Base-by-base conservation (phyloP, 2,888 invertebrate genomes). In the Dicyrtomina minuta region DNA sequence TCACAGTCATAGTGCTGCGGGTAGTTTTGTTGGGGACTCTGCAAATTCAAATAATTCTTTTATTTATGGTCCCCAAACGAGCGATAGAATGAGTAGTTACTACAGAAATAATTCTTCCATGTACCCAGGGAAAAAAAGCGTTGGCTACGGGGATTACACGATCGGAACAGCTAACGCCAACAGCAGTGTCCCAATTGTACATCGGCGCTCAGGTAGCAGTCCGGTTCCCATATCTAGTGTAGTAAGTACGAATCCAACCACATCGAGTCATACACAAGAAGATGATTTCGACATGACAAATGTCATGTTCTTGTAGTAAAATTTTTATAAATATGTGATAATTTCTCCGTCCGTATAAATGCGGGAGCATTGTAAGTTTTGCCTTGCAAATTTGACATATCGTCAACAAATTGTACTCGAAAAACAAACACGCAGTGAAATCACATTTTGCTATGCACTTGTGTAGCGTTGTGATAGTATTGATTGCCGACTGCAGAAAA, bases 151-250 rank as follows among this genome's bases (percentile, higher is more conserved):
- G 20, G 70, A 72, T 13, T 61, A 64, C 27, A 41, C 58, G 13
- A 51, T 49, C 12, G 33, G 22, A n/a, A 10, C 17, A 15, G 51
- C 26, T 44, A 44, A 51, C 1, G 39, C 15, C 24, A 74, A 43
- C 26, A 64, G 33, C 12, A 56, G 59, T 24, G 70, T 67, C 8
- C 68, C 70, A 5, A 72, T 77, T 60, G 60, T 74, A 41, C 78
- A 78, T 43, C 66, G 76, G n/a, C 73, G 78, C 10, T 74, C 77
- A n/a, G 78, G 76, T 51, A 77, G 77, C 51, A 76, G 76, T 58
- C 78, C 78, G 22, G 77, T 78, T 64, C 77, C 78, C 27, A 78
- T 78, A 75, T 74, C 73, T 20, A 43, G 69, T 43, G 56, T 60
- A 17, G 43, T 58, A 41, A 49, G 22, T 43, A 55, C 68, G 17